A percentile compares a stretch with the other conserved stretches of the same genome.
phyloP scores from a whole-genome alignment of 2,888 invertebrate genomes.

The Allygus modestus region DNA sequence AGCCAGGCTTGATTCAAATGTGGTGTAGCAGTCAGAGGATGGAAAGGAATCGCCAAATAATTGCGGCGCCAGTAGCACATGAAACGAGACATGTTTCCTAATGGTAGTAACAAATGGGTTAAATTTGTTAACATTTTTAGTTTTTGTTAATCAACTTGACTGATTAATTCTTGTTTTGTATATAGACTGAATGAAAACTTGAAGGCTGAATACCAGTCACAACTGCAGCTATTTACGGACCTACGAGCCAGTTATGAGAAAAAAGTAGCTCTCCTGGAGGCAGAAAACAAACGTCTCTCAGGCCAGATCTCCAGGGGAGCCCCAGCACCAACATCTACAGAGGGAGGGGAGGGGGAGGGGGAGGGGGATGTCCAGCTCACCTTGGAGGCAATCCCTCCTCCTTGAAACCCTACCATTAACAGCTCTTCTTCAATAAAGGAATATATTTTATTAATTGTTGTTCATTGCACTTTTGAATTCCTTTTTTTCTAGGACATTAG shows the following conservation, averaged over 20 bases:
- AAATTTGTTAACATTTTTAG: no score
- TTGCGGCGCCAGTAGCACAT: no score
- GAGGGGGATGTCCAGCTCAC: constrained; percentile 19
- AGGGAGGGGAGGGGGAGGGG: background rate
- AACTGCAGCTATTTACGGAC: constrained; percentile 85
- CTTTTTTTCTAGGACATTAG: no score
- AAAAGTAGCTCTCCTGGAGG: constrained; percentile 78
- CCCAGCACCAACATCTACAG: background rate
- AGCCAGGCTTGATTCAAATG: no score
- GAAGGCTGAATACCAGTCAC: constrained; percentile 87
- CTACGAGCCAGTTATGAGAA: constrained; percentile 83
- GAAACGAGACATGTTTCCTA: no score
- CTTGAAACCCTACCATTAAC: background rate
- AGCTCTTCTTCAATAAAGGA: background rate
- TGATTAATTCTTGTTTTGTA: background rate
- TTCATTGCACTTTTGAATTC: no score
- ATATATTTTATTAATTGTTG: constrained; percentile 8
- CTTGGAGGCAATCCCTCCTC: constrained; percentile 28
- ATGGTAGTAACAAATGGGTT: no score
- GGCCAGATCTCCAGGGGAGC: background rate
- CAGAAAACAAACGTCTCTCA: constrained; percentile 75
- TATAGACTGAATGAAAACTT: constrained; percentile 83
- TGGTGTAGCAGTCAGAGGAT: no score
- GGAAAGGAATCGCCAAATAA: no score
- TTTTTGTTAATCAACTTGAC: no score